Evolutionary conservation across 2,888 invertebrate genomes (phyloP).

Genomic region (Meiosimyza platycephala): DNA sequence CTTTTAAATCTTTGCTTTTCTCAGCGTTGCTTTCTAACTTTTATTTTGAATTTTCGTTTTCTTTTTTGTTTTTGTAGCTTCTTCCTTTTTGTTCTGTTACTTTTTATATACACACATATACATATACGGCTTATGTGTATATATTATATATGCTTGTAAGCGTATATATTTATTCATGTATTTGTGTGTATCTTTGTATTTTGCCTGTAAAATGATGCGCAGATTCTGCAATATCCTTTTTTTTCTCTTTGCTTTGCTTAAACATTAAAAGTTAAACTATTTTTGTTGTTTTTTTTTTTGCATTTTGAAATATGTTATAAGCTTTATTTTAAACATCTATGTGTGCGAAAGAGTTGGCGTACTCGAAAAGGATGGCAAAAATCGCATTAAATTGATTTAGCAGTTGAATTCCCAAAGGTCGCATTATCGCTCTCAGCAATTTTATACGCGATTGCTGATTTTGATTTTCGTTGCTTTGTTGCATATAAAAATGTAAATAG

Average conservation of each 20-base stretch:
- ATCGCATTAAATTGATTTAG: slow-evolving; percentile 45
- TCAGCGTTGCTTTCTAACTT: slow-evolving; percentile 44
- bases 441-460: slow-evolving; percentile 31
- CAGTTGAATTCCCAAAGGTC: slow-evolving; percentile 40
- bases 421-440: slow-evolving; percentile 40
- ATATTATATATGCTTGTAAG: no score
- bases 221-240: slow-evolving; percentile 8
- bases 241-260: slow-evolving; percentile 10
- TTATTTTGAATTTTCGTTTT: slow-evolving; percentile 20
- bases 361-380: slow-evolving; percentile 24
- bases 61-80: slow-evolving; percentile 29
- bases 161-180: no score
- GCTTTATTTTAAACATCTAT: neutral
- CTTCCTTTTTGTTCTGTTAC: slow-evolving; percentile 27
- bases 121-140: slow-evolving; percentile 16
- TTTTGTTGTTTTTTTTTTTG: slow-evolving; percentile 28
- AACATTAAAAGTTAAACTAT: slow-evolving; percentile 30
- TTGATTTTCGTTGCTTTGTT: slow-evolving; percentile 36
- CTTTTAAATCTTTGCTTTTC: slow-evolving; percentile 61
- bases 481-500: slow-evolving; percentile 14
- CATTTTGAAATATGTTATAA: neutral
- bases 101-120: slow-evolving; percentile 24
- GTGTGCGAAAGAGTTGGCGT: neutral
- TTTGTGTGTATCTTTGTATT: slow-evolving; percentile 28
- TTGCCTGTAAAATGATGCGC: slow-evolving; percentile 2